A percentile compares a stretch with the other conserved stretches of the same genome.
Conservation (phyloP, 2,113 vertebrate species). For the Protobothrops flavoviridis region DNA sequence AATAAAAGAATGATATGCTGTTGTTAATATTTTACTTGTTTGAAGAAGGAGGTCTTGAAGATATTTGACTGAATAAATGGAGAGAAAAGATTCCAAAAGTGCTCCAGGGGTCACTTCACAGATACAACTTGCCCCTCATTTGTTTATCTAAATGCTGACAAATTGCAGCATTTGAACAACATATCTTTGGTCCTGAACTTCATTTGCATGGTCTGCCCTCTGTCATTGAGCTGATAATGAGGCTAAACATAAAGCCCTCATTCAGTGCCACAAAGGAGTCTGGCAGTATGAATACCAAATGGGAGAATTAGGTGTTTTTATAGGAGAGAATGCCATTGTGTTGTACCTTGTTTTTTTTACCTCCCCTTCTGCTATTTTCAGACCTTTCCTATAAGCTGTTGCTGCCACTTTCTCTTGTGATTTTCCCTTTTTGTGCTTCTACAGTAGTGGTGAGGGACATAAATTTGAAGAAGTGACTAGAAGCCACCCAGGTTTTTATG, state of each 20-base stretch:
- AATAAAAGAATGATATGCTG: neutral
- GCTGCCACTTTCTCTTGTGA: conserved; percentile 27
- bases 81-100: conserved; percentile 66
- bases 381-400: conserved; percentile 68
- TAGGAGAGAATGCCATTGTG: conserved; percentile 76
- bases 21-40: conserved; percentile 33
- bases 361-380: conserved; percentile 76
- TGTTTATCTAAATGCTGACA: conserved; percentile 85
- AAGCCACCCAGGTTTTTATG: conserved; percentile 36
- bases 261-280: conserved; percentile 68
- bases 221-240: conserved; percentile 80
- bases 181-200: conserved; percentile 71
- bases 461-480: neutral
- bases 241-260: conserved; percentile 74
- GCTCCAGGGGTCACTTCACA: conserved; percentile 67
- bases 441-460: conserved; percentile 16
- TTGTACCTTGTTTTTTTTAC: conserved; percentile 60
- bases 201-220: conserved; percentile 73
- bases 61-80: conserved; percentile 68
- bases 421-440: conserved; percentile 38
- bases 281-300: conserved; percentile 78
- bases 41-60: conserved; percentile 42
- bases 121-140: conserved; percentile 74
- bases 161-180: conserved; percentile 82
- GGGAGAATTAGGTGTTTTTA: conserved; percentile 72